phyloP scores from a whole-genome alignment of 2,113 vertebrate species.

The Pomatorhinus ruficollis region DNA sequence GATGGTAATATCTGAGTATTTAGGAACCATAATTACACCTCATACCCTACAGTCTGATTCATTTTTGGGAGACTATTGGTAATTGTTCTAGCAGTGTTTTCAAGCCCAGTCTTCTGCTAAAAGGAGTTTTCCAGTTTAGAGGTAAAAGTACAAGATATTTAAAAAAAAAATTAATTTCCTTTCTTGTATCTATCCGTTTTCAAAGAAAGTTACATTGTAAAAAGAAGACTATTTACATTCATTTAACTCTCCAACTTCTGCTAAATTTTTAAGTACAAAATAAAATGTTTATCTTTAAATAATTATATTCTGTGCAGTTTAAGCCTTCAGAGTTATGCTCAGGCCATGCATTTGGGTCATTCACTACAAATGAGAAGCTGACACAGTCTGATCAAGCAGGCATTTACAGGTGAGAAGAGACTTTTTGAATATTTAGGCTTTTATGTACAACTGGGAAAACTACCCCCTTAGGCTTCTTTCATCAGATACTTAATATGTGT shows the following conservation, averaged over 20 bases:
- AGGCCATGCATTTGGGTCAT: background rate
- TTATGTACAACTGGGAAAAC: background rate
- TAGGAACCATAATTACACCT: background rate
- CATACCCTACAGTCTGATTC: background rate
- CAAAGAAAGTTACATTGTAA: background rate
- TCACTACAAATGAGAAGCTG: background rate
- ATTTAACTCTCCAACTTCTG: background rate
- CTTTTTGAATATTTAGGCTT: background rate
- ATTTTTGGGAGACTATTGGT: background rate
- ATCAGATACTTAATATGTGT: background rate
- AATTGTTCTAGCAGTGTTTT: background rate
- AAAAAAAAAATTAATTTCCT: background rate
- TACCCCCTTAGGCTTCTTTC: background rate
- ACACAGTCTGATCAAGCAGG: background rate
- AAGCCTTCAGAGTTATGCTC: background rate
- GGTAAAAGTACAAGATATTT: background rate
- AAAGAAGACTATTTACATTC: background rate
- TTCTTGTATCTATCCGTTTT: background rate
- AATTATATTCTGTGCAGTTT: background rate
- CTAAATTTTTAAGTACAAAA: background rate
- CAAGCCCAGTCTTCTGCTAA: background rate
- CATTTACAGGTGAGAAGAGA: background rate
- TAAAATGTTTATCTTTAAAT: background rate
- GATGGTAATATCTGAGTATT: background rate
- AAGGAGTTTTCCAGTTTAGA: background rate